Evolutionary conservation across 92 coral and sea anemone species (phyloP).

Genomic region (Phymanthus crucifer): DNA sequence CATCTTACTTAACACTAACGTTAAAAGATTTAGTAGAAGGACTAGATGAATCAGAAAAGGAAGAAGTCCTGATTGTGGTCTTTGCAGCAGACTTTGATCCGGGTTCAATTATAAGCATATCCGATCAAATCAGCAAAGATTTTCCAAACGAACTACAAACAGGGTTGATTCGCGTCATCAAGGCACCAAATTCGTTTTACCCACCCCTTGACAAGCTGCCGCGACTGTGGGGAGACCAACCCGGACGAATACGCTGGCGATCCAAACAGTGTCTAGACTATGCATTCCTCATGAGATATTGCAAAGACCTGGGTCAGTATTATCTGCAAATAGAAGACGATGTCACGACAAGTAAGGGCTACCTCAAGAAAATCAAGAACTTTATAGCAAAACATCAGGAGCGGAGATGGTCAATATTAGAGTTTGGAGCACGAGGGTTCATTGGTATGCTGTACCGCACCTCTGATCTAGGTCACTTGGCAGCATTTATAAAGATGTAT

Average conservation of each 20-base stretch:
- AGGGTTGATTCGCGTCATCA: conserved; percentile 59
- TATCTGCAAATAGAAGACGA: conserved; percentile 81
- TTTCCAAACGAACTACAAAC: conserved; percentile 48
- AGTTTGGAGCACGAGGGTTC: conserved; percentile 77
- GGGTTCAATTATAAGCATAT: conserved; percentile 11
- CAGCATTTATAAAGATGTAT: conserved; percentile 66
- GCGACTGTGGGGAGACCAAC: conserved; percentile 60
- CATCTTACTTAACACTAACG: conserved; percentile 48
- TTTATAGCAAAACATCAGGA: conserved; percentile 35
- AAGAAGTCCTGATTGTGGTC: conserved; percentile 56
- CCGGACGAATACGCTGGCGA: conserved; percentile 70
- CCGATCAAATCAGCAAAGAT: conserved; percentile 10
- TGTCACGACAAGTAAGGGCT: conserved; percentile 42
- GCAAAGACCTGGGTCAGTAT: conserved; percentile 60
- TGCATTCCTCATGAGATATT: conserved; percentile 60
- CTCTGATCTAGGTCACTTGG: conserved; percentile 46
- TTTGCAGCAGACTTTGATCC: conserved; percentile 59
- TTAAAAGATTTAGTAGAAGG: conserved; percentile 56
- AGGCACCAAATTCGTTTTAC: conserved; percentile 41
- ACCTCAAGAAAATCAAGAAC: conserved; percentile 55
- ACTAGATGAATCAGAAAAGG: conserved; percentile 49
- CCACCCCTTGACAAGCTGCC: conserved; percentile 54
- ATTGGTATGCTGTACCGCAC: conserved; percentile 77
- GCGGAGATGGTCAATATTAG: conserved; percentile 72
- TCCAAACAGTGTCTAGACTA: conserved; percentile 76